Percentiles rank a stretch among this genome's conserved stretches.
Evolutionary conservation across 2,113 vertebrate genomes (phyloP).

Genomic region (Ammodramus savannarum): DNA sequence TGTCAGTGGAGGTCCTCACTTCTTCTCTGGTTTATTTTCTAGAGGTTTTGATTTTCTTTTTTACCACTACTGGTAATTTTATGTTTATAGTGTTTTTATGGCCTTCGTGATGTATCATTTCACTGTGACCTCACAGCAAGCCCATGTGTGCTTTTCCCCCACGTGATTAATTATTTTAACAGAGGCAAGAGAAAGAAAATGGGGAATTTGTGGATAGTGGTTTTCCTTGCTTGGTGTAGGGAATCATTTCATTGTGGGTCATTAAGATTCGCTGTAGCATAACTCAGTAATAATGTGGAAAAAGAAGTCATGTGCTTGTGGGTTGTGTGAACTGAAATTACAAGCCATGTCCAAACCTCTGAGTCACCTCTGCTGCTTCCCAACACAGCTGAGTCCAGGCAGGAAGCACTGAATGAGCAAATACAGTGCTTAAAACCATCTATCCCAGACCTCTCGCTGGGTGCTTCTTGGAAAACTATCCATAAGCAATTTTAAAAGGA

Average conservation of each 20-base stretch:
- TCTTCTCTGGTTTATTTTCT: background rate
- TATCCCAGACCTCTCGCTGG: background rate
- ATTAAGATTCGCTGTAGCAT: background rate
- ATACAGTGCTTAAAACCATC: background rate
- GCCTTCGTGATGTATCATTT: background rate
- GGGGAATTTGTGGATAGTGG: background rate
- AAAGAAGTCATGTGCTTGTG: background rate
- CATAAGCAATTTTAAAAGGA: background rate
- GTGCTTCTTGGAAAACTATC: background rate
- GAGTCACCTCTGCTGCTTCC: background rate
- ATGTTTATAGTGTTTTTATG: background rate
- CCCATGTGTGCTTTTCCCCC: background rate
- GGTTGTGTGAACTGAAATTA: background rate
- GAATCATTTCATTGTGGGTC: background rate
- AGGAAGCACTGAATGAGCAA: background rate
- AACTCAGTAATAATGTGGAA: background rate
- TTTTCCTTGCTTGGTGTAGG: background rate
- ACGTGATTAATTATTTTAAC: slow-evolving; percentile 1
- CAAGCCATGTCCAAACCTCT: background rate
- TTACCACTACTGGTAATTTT: background rate
- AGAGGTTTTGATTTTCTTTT: background rate
- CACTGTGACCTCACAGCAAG: background rate
- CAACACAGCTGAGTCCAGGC: background rate
- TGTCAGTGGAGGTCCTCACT: background rate
- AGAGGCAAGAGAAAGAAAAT: background rate